phyloP scores from a whole-genome alignment of 35 echinoderm and acorn worm species.

The Apostichopus japonicus region DNA sequence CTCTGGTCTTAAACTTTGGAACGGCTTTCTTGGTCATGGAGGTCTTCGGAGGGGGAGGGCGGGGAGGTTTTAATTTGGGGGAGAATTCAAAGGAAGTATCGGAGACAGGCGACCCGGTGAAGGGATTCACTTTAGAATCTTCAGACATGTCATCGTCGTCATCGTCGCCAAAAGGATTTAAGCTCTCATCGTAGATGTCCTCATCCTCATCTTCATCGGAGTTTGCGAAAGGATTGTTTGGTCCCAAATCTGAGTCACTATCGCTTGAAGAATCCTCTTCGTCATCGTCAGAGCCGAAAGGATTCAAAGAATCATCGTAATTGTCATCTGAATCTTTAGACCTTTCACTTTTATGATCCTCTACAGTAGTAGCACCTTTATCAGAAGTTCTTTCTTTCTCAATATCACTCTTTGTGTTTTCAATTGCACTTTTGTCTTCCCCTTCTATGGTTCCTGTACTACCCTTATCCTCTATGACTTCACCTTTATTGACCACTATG shows the following conservation, averaged over 20 bases:
- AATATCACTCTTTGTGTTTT: background rate
- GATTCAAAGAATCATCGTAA: slow-evolving; percentile 78
- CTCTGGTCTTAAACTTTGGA: slow-evolving; percentile 78
- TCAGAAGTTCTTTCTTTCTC: slow-evolving; percentile 7
- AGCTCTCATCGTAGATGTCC: slow-evolving; percentile 76
- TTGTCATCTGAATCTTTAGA: slow-evolving; percentile 23
- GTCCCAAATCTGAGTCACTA: slow-evolving; percentile 52
- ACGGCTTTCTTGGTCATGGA: slow-evolving; percentile 53
- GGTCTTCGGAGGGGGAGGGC: slow-evolving; percentile 70
- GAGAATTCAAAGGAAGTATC: slow-evolving; percentile 46
- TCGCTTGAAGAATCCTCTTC: slow-evolving; percentile 46
- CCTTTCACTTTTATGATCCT: slow-evolving; percentile 19
- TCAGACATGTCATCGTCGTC: slow-evolving; percentile 51
- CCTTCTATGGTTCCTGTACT: background rate
- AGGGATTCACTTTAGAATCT: slow-evolving; percentile 66
- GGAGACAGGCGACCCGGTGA: slow-evolving; percentile 61
- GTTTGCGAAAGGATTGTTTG: slow-evolving; percentile 84
- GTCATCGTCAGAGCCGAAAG: slow-evolving; percentile 76
- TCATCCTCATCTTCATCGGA: slow-evolving; percentile 59
- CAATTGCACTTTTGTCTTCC: slow-evolving; percentile 44
- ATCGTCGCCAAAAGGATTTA: slow-evolving; percentile 90
- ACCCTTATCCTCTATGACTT: background rate
- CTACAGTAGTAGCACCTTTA: background rate
- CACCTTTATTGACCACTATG: background rate
- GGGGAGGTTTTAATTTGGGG: slow-evolving; percentile 45